Percentiles rank a stretch among this genome's conserved stretches.
Conservation (phyloP, 1,140 invertebrate species). For the Spodoptera frugiperda region DNA sequence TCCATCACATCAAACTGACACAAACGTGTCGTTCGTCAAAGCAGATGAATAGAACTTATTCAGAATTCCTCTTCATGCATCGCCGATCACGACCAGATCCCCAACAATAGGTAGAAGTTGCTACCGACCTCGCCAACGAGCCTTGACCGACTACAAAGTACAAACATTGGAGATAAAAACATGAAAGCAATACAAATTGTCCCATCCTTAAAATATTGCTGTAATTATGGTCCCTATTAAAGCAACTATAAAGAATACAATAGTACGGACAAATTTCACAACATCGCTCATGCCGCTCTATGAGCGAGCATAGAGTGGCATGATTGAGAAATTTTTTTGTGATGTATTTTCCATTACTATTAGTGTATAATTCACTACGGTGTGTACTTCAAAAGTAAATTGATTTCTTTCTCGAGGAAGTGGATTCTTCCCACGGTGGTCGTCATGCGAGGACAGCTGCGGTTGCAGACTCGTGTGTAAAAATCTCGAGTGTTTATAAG, state of each 20-base stretch:
- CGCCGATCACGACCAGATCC: conserved; percentile 45
- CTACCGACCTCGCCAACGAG: conserved; percentile 51
- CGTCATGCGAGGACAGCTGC: conserved; percentile 52
- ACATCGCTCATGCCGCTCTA: background rate
- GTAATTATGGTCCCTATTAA: conserved; percentile 24
- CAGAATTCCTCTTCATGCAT: conserved; percentile 48
- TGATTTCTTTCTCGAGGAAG: conserved; percentile 52
- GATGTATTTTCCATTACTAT: conserved; percentile 30
- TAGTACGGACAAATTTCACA: conserved; percentile 36
- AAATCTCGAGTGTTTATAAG: conserved; percentile 27
- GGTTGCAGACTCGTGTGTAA: conserved; percentile 34
- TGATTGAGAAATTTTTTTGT: conserved; percentile 17
- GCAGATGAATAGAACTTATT: conserved; percentile 44
- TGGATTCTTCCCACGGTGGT: conserved; percentile 47
- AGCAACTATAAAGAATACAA: conserved; percentile 24
- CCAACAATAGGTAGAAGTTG: conserved; percentile 49
- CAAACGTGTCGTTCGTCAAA: conserved; percentile 39
- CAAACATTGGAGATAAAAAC: conserved; percentile 44
- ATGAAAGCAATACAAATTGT: conserved; percentile 40
- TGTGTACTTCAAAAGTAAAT: conserved; percentile 43
- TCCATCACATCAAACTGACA: conserved; percentile 5
- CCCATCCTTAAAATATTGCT: conserved; percentile 31
- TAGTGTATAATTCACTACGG: conserved; percentile 41
- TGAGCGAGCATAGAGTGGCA: background rate
- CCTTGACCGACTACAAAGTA: conserved; percentile 48